These are phyloP conservation scores for Caenorhabditis sp. DNA, from an alignment of 2,888 invertebrate species.

Conservation along the genomic window DNA sequence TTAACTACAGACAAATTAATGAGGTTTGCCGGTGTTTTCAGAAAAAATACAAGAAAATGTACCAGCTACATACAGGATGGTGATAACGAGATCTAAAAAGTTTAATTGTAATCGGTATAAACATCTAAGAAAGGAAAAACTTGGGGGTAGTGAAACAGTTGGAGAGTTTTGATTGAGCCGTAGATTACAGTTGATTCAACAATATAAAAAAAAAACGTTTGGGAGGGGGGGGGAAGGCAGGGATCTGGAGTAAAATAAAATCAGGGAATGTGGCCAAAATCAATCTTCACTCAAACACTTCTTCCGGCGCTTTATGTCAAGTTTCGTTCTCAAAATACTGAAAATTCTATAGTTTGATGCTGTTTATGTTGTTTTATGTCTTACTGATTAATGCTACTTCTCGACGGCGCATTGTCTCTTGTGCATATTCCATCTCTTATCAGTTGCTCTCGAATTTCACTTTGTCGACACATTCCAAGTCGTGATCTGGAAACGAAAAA, in stretches of 20 bases:
- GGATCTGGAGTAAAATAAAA: too few relatives aligned
- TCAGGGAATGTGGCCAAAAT: slow-evolving; percentile 2
- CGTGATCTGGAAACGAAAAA: slow-evolving; percentile 54
- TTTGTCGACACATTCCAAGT: slow-evolving; percentile 80
- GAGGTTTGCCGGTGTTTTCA: slow-evolving; percentile 30
- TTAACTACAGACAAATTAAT: slow-evolving; percentile 24
- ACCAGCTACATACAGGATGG: slow-evolving; percentile 59
- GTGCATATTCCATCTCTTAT: slow-evolving; percentile 80
- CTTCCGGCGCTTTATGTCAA: slow-evolving; percentile 75
- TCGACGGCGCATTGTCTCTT: slow-evolving; percentile 80
- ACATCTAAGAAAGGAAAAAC: slow-evolving; percentile 28
- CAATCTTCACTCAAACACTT: slow-evolving; percentile 41
- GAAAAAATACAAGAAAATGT: background rate
- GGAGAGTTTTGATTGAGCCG: slow-evolving; percentile 19
- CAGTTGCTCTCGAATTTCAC: slow-evolving; percentile 81
- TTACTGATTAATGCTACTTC: slow-evolving; percentile 82
- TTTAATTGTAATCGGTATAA: slow-evolving; percentile 29
- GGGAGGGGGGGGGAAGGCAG: too few relatives aligned
- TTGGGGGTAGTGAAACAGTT: background rate
- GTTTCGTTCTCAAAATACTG: slow-evolving; percentile 82
- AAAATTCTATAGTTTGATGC: slow-evolving; percentile 81
- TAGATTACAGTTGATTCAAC: background rate
- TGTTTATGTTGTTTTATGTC: too few relatives aligned
- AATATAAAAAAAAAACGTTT: background rate
- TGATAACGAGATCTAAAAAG: slow-evolving; percentile 55